A percentile compares a stretch with the other conserved stretches of the same genome.
phyloP scores from a whole-genome alignment of 2,888 invertebrate species.

The Odontothrips loti region DNA sequence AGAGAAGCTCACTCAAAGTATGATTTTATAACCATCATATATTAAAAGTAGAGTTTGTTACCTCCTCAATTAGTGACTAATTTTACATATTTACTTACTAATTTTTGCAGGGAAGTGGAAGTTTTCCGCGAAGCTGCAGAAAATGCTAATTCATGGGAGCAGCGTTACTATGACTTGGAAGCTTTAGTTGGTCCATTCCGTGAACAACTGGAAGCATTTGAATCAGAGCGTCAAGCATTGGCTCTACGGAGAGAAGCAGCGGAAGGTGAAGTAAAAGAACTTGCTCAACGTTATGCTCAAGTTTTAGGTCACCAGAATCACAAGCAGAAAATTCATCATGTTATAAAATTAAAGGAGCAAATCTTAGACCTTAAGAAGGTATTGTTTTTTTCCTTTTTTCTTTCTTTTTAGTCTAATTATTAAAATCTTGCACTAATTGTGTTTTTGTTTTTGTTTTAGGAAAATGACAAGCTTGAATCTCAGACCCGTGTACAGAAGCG shows the following conservation, averaged over 20 bases:
- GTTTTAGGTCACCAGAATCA: constrained; percentile 62
- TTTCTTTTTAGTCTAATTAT: too few relatives aligned
- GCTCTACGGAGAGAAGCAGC: constrained; percentile 46
- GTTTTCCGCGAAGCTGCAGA: constrained; percentile 55
- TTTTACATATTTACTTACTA: background rate
- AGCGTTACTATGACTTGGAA: constrained; percentile 42
- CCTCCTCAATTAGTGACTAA: background rate
- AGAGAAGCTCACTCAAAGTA: background rate
- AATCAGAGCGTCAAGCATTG: constrained; percentile 48
- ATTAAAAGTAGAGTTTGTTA: background rate
- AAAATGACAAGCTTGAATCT: constrained; percentile 1
- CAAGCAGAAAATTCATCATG: constrained; percentile 60
- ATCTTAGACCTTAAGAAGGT: background rate
- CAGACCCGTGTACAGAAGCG: background rate
- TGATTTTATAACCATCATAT: too few relatives aligned
- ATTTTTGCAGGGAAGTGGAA: constrained; percentile 51
- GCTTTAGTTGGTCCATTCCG: constrained; percentile 46
- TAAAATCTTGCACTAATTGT: background rate
- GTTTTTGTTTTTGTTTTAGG: background rate
- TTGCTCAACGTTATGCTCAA: constrained; percentile 55
- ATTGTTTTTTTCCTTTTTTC: background rate
- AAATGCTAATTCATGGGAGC: constrained; percentile 45
- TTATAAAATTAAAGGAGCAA: constrained; percentile 32
- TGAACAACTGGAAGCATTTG: constrained; percentile 51
- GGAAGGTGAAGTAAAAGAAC: constrained; percentile 51